Conservation (phyloP, 2,888 invertebrate species). For the Macrophya alboannulata region DNA sequence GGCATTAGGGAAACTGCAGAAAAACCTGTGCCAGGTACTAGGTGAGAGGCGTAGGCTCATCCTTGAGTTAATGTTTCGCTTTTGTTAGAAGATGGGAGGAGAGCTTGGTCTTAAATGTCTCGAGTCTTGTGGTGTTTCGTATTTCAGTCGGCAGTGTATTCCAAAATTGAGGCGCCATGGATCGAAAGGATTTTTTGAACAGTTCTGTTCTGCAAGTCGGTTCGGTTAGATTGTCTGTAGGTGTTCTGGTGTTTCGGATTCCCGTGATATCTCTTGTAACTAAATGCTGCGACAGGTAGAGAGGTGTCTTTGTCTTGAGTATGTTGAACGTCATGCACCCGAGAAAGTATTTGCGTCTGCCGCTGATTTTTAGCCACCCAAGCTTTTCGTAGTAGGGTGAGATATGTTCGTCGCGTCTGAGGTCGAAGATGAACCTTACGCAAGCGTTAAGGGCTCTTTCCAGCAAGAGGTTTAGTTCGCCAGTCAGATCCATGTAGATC, state of each 20-base stretch:
- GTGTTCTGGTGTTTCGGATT: not conserved
- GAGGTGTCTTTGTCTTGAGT: not conserved
- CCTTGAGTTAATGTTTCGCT: too few relatives aligned
- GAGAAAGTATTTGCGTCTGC: conserved; percentile 14
- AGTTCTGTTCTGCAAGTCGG: not conserved
- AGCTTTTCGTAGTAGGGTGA: conserved; percentile 18
- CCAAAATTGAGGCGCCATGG: not conserved
- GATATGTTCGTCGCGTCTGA: not conserved
- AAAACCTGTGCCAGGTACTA: too few relatives aligned
- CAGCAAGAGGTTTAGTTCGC: conserved; percentile 18
- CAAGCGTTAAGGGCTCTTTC: conserved; percentile 20
- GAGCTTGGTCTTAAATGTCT: too few relatives aligned
- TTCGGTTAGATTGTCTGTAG: not conserved
- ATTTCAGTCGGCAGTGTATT: not conserved
- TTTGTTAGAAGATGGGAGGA: too few relatives aligned
- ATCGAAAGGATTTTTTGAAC: not conserved
- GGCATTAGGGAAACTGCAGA: too few relatives aligned
- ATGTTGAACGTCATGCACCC: not conserved
- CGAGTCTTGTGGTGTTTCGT: too few relatives aligned
- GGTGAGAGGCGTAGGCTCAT: too few relatives aligned
- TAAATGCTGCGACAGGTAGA: not conserved
- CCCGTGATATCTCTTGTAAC: not conserved
- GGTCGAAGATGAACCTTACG: conserved; percentile 32
- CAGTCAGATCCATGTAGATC: conserved; percentile 30
- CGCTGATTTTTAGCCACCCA: conserved; percentile 24